phyloP scores from a whole-genome alignment of 2,113 vertebrate genomes.

The Tinamus guttatus region DNA sequence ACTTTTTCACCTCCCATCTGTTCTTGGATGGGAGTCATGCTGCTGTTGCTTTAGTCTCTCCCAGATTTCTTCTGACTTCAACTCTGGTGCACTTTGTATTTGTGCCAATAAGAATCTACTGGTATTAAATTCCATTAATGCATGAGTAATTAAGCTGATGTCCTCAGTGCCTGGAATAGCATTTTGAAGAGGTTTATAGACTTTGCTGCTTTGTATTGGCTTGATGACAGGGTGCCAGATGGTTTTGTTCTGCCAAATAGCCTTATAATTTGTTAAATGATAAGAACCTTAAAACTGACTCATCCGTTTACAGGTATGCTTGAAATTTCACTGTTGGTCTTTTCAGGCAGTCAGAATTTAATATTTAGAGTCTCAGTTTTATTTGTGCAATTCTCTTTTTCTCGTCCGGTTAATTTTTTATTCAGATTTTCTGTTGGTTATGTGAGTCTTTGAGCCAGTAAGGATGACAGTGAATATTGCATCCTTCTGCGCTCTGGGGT shows the following conservation, averaged over 20 bases:
- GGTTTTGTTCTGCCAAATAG: not conserved
- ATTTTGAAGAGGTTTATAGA: conserved; percentile 19
- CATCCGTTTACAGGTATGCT: not conserved
- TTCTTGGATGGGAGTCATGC: not conserved
- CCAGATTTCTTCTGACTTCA: conserved; percentile 21
- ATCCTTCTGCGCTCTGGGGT: not conserved
- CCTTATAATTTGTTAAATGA: not conserved
- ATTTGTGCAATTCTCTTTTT: not conserved
- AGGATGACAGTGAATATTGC: not conserved
- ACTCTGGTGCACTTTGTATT: not conserved
- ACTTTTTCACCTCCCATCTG: conserved; percentile 41
- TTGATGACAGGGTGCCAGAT: not conserved
- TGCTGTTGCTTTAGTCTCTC: conserved; percentile 36
- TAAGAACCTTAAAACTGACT: not conserved
- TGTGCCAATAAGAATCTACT: not conserved
- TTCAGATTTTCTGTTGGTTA: not conserved
- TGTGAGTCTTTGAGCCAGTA: not conserved
- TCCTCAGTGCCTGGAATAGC: not conserved
- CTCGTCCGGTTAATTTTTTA: not conserved
- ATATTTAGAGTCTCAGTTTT: not conserved
- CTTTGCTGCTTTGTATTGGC: not conserved
- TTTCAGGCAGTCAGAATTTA: not conserved
- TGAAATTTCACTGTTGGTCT: not conserved
- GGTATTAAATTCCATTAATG: not conserved
- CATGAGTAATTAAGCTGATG: not conserved